A percentile compares a stretch with the other conserved stretches of the same genome.
Conservation (phyloP, 2,888 invertebrate species). For the Oeneis ivallda region DNA sequence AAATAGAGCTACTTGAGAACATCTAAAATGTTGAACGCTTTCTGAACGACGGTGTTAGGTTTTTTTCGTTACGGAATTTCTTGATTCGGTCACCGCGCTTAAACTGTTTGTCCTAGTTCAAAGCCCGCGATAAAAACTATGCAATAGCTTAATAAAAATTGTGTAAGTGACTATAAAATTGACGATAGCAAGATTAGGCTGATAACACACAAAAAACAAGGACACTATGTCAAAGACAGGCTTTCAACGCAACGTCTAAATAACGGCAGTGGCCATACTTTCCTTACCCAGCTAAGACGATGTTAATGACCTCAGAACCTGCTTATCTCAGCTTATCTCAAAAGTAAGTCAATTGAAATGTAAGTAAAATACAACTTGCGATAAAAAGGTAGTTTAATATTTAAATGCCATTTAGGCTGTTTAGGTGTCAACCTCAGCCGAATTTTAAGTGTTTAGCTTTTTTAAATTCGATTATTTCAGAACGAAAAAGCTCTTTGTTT, state of each 20-base stretch:
- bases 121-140: no score
- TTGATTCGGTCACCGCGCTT: no score
- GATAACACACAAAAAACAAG: constrained; percentile 28
- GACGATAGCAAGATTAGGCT: constrained; percentile 20
- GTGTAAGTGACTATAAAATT: constrained; percentile 3
- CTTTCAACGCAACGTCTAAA: constrained; percentile 30
- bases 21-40: no score
- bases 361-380: constrained; percentile 28
- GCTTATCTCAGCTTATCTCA: constrained; percentile 53
- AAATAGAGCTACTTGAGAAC: no score
- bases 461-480: not conserved
- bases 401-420: not conserved
- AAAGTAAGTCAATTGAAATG: constrained; percentile 47
- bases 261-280: constrained; percentile 36
- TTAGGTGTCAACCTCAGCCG: not conserved
- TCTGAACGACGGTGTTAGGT: no score
- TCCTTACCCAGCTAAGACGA: constrained; percentile 36
- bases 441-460: constrained; percentile 1
- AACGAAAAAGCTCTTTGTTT: not conserved
- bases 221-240: constrained; percentile 36
- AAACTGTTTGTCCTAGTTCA: no score
- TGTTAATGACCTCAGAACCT: constrained; percentile 55
- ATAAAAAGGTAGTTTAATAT: constrained; percentile 1
- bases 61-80: no score
- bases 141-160: no score